Percentiles rank a stretch among this genome's conserved stretches.
These are phyloP conservation scores for Eutrigla gurnardus DNA, from an alignment of 2,797 vertebrate genomes.

Conservation along the genomic window DNA sequence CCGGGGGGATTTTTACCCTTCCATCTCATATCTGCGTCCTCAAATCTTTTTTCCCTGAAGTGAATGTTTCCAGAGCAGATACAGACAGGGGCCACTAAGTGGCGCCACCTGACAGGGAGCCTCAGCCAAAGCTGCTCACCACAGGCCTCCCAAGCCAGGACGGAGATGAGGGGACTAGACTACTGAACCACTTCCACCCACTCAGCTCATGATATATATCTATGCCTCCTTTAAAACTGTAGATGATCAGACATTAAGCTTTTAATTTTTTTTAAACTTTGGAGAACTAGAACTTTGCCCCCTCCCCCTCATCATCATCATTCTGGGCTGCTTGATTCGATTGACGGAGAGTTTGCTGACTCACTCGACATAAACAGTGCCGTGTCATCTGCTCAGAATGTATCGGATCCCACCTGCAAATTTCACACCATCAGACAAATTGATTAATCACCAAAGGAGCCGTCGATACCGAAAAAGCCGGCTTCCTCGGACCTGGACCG, in stretches of 20 bases:
- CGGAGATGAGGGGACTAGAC: conserved; percentile 61
- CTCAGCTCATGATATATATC: conserved; percentile 53
- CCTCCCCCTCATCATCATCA: background rate
- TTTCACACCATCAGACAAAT: conserved; percentile 2
- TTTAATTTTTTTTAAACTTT: conserved; percentile 52
- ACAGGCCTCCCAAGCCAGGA: conserved; percentile 56
- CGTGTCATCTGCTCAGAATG: conserved; percentile 60
- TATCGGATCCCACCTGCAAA: conserved; percentile 44
- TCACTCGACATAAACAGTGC: conserved; percentile 14
- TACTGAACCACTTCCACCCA: conserved; percentile 70
- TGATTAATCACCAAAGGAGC: conserved; percentile 13
- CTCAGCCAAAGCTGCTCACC: conserved; percentile 71
- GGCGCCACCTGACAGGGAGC: conserved; percentile 60
- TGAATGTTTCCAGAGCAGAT: conserved; percentile 53
- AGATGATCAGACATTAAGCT: conserved; percentile 47
- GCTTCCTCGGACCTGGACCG: conserved; percentile 33
- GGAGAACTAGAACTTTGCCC: conserved; percentile 19
- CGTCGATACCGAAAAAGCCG: conserved; percentile 10
- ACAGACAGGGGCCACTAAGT: conserved; percentile 59
- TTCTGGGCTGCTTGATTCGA: conserved; percentile 42
- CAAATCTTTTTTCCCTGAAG: conserved; percentile 25
- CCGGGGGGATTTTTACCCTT: conserved; percentile 22
- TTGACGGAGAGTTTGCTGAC: conserved; percentile 40
- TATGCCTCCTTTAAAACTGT: conserved; percentile 56
- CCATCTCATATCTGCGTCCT: conserved; percentile 34